Evolutionary conservation across 2,797 vertebrate species (phyloP).

Genomic region (Phrynocephalus forsythii): DNA sequence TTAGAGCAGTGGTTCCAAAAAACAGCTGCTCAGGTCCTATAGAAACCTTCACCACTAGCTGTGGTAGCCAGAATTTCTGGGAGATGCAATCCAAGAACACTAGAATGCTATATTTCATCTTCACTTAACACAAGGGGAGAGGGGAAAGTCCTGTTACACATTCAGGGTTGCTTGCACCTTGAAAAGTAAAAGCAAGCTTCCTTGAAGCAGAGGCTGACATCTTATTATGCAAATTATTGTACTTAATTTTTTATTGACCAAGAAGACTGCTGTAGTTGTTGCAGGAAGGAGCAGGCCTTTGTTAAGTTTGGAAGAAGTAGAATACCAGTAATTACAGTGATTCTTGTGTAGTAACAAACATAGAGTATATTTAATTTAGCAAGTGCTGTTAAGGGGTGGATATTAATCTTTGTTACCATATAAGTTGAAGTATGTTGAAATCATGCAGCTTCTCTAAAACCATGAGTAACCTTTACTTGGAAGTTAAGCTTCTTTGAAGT

Average conservation of each 20-base stretch:
- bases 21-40: too few species aligned
- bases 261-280: neutral
- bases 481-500: neutral
- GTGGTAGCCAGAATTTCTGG: neutral
- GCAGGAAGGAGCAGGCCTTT: neutral
- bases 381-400: neutral
- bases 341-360: constrained; percentile 1
- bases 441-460: neutral
- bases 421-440: neutral
- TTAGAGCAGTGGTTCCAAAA: constrained; percentile 1
- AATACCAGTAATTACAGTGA: neutral
- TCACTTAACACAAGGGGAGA: neutral
- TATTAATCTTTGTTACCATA: constrained; percentile 9
- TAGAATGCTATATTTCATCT: neutral
- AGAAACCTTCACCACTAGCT: neutral
- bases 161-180: neutral
- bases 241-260: constrained; percentile 8
- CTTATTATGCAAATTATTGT: neutral
- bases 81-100: neutral
- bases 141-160: neutral
- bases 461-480: neutral
- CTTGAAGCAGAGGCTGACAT: neutral
- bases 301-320: neutral
- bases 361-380: neutral
- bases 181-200: neutral